phyloP scores from a whole-genome alignment of 2,113 vertebrate species.

The Indri indri region DNA sequence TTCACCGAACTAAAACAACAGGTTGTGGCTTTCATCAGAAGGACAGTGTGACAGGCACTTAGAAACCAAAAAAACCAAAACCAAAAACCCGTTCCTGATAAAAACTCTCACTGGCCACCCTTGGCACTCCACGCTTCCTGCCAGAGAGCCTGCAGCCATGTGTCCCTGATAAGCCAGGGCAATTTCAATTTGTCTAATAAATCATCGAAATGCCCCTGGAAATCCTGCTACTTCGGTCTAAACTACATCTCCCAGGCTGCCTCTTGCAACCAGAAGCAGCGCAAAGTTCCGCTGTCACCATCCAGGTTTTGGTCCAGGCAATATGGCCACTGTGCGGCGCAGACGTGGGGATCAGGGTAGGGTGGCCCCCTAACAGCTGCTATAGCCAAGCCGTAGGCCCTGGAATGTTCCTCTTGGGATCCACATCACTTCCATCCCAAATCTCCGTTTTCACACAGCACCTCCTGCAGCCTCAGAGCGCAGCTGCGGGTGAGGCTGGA shows the following conservation, averaged over 20 bases:
- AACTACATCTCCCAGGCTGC: neutral
- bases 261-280: neutral
- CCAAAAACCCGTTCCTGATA: neutral
- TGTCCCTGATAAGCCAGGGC: neutral
- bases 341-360: neutral
- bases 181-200: neutral
- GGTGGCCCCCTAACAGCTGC: neutral
- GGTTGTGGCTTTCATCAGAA: neutral
- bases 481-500: neutral
- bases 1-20: neutral
- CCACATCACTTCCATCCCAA: neutral
- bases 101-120: neutral
- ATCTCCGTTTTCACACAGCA: neutral
- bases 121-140: neutral
- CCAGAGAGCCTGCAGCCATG: neutral
- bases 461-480: neutral
- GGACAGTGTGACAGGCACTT: neutral
- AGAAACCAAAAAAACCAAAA: neutral
- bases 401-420: neutral
- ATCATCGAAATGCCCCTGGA: neutral
- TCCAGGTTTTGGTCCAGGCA: neutral
- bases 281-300: fast-evolving
- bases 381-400: neutral
- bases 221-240: neutral
- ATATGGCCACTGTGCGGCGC: fast-evolving